phyloP scores from a whole-genome alignment of 2,113 vertebrate species.

The Channa argus region DNA sequence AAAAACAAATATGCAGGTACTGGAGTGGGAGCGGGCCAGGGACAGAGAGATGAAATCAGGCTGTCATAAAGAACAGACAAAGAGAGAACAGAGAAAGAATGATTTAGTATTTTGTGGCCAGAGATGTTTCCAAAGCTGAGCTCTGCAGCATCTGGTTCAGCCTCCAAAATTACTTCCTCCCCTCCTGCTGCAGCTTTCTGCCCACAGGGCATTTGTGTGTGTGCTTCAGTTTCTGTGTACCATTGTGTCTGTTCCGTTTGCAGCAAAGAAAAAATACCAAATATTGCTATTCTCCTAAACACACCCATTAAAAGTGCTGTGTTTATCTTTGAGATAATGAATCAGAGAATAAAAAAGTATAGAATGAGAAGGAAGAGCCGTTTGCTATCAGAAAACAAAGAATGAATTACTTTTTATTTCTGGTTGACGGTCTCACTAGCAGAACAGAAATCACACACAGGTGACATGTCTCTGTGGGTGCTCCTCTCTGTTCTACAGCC shows the following conservation, averaged over 20 bases:
- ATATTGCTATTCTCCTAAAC: conserved; percentile 3
- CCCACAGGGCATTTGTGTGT: conserved; percentile 42
- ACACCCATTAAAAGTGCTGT: conserved; percentile 3
- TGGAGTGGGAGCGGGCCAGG: conserved; percentile 10
- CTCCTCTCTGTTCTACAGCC: conserved; percentile 9
- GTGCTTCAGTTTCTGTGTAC: conserved; percentile 1
- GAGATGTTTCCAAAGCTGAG: conserved; percentile 36
- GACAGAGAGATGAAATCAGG: conserved; percentile 32
- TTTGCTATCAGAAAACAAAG: conserved; percentile 1
- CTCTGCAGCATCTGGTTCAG: conserved; percentile 48
- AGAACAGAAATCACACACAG: conserved; percentile 61
- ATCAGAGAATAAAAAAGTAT: neutral
- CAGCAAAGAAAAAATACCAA: conserved; percentile 4
- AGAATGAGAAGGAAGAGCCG: neutral
- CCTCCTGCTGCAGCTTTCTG: conserved; percentile 59
- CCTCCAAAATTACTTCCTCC: conserved; percentile 55
- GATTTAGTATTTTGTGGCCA: conserved; percentile 43
- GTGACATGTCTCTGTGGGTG: conserved; percentile 25
- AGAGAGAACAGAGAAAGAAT: conserved; percentile 27
- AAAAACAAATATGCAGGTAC: conserved; percentile 13
- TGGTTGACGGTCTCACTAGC: conserved; percentile 52
- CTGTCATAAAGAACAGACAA: conserved; percentile 37
- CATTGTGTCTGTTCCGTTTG: conserved; percentile 10
- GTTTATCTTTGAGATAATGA: conserved; percentile 24
- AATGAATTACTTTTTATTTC: conserved; percentile 27